A percentile compares a stretch with the other conserved stretches of the same genome.
phyloP scores from a whole-genome alignment of 1,140 invertebrate species.

The Drosophila nannoptera region DNA sequence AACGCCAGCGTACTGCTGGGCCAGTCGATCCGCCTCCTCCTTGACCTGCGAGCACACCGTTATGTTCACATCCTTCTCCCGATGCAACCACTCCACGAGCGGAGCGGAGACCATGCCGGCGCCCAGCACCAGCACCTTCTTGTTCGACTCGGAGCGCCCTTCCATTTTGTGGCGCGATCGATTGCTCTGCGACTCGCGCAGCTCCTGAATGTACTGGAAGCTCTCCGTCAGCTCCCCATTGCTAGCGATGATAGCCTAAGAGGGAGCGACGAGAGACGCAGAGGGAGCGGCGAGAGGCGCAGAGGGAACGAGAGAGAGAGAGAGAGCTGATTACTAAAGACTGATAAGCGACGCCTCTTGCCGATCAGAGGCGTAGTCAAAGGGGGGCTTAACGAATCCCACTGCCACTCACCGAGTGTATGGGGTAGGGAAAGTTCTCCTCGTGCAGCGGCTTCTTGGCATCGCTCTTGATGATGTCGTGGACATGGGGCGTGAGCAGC shows the following conservation, averaged over 20 bases:
- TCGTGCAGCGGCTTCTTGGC: slow-evolving; percentile 90
- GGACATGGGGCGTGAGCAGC: slow-evolving; percentile 91
- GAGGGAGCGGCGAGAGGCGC: too few relatives aligned
- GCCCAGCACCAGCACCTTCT: slow-evolving; percentile 92
- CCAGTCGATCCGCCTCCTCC: slow-evolving; percentile 91
- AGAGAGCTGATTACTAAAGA: slow-evolving; percentile 7
- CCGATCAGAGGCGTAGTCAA: not conserved
- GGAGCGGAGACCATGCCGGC: slow-evolving; percentile 97
- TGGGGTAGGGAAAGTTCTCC: slow-evolving; percentile 87
- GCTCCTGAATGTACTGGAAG: slow-evolving; percentile 96
- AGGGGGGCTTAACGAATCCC: too few relatives aligned
- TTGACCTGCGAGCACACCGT: slow-evolving; percentile 92
- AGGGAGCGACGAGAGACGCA: too few relatives aligned
- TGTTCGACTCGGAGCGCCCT: slow-evolving; percentile 79
- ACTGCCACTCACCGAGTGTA: slow-evolving; percentile 90
- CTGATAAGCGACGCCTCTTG: not conserved
- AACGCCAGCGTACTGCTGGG: slow-evolving; percentile 87
- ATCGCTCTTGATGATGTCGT: slow-evolving; percentile 95
- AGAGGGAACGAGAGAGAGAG: slow-evolving; percentile 32
- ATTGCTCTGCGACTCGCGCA: slow-evolving; percentile 83
- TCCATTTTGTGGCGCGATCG: slow-evolving; percentile 82
- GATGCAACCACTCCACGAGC: slow-evolving; percentile 94
- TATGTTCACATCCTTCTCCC: slow-evolving; percentile 89
- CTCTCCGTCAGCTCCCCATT: slow-evolving; percentile 95
- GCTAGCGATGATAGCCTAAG: slow-evolving; percentile 95